A percentile compares a stretch with the other conserved stretches of the same genome.
phyloP scores from a whole-genome alignment of 1,140 invertebrate species.

The Whitmania pigra region DNA sequence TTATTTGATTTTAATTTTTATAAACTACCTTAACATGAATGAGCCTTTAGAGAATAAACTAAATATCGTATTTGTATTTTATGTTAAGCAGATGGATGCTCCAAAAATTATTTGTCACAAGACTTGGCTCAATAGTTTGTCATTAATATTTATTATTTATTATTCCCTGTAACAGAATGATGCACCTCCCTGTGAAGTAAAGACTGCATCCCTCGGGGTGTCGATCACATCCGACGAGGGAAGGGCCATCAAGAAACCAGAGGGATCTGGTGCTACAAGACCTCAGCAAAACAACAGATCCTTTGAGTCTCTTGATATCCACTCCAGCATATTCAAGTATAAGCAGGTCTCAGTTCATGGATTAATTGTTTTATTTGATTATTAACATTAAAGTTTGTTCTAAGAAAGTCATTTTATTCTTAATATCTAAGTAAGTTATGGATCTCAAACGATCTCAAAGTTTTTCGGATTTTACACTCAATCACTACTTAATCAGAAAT shows the following conservation, averaged over 20 bases:
- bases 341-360: neutral
- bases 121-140: too few species aligned
- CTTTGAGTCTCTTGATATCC: slow-evolving; percentile 15
- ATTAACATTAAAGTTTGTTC: neutral
- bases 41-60: too few species aligned
- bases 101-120: neutral
- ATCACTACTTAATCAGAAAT: neutral
- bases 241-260: slow-evolving; percentile 35
- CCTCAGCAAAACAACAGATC: neutral
- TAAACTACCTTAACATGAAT: too few species aligned
- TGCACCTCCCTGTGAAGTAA: neutral
- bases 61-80: too few species aligned
- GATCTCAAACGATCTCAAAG: neutral
- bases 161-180: neutral
- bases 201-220: neutral
- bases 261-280: slow-evolving; percentile 12
- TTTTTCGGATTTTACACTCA: too few species aligned
- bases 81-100: neutral
- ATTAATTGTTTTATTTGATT: neutral
- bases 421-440: neutral
- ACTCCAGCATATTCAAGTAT: slow-evolving; percentile 16
- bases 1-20: too few species aligned
- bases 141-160: neutral
- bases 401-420: neutral
- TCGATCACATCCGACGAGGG: slow-evolving; percentile 24